Conservation (phyloP, 2,797 vertebrate genomes). For the Rhinogobio ventralis region DNA sequence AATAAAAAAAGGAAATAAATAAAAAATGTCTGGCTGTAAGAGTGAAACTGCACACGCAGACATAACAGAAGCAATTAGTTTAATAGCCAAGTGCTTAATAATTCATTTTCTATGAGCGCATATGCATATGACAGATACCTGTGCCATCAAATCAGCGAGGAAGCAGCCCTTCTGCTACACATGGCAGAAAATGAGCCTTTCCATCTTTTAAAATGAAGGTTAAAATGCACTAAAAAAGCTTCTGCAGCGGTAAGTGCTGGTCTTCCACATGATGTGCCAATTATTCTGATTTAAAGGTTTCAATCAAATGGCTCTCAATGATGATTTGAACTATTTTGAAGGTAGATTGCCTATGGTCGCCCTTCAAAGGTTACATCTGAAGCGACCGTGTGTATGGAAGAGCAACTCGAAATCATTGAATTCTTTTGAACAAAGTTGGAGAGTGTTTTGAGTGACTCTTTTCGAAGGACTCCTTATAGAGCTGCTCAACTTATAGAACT, state of each 20-base stretch:
- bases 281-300: conserved; percentile 42
- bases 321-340: conserved; percentile 20
- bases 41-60: conserved; percentile 27
- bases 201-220: conserved; percentile 26
- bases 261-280: conserved; percentile 5
- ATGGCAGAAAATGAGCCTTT: conserved; percentile 23
- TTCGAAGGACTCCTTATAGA: not conserved
- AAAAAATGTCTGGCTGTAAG: not conserved
- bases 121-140: conserved; percentile 20
- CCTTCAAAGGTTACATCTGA: conserved; percentile 16
- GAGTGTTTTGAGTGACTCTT: not conserved
- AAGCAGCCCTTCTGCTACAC: not conserved
- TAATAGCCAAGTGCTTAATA: conserved; percentile 64
- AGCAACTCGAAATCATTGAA: conserved; percentile 15
- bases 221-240: conserved; percentile 7
- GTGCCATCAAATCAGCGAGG: not conserved
- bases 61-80: conserved; percentile 57
- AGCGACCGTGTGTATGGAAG: not conserved
- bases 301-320: conserved; percentile 17
- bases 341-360: not conserved
- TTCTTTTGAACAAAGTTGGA: not conserved
- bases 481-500: not conserved
- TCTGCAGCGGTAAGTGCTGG: not conserved
- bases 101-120: conserved; percentile 10
- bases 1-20: not conserved